phyloP scores from a whole-genome alignment of 1,140 invertebrate genomes.

The Nylanderia fulva region DNA sequence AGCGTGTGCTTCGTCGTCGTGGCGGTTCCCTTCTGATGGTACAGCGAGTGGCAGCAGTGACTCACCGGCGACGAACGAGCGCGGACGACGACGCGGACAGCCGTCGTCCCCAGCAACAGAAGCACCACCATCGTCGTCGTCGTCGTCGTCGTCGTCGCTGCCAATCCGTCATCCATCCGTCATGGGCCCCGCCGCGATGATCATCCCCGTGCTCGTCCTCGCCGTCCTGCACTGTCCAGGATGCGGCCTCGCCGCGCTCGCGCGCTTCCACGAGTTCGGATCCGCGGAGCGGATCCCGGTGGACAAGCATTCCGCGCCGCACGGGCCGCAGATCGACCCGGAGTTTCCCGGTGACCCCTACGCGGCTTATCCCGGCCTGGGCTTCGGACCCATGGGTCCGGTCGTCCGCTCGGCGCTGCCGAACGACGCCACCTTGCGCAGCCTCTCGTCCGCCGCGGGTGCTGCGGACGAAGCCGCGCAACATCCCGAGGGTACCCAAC shows the following conservation, averaged over 20 bases:
- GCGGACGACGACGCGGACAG: conserved; percentile 41
- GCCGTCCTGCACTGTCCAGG: conserved; percentile 21
- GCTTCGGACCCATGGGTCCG: conserved; percentile 83
- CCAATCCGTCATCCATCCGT: conserved; percentile 32
- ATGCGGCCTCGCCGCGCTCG: conserved; percentile 13
- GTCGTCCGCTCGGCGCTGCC: conserved; percentile 66
- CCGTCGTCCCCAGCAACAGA: neutral
- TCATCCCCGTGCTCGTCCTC: conserved; percentile 53
- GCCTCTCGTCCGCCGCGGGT: conserved; percentile 64
- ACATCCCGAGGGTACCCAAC: conserved; percentile 24
- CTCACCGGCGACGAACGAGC: conserved; percentile 65
- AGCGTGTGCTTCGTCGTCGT: conserved; percentile 40
- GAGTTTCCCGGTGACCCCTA: conserved; percentile 71
- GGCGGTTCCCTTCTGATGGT: conserved; percentile 69
- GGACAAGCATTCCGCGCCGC: conserved; percentile 41
- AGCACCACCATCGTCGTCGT: conserved; percentile 37
- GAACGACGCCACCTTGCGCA: conserved; percentile 76
- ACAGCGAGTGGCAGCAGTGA: conserved; percentile 57
- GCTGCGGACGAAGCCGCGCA: conserved; percentile 65
- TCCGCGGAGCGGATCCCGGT: conserved; percentile 38
- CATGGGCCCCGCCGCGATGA: conserved; percentile 40
- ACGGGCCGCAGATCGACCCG: conserved; percentile 74
- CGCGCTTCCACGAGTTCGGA: conserved; percentile 57
- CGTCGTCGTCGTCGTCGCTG: conserved; percentile 47
- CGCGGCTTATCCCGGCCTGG: conserved; percentile 79